Evolutionary conservation across 2,888 invertebrate species (phyloP).

Genomic region (Ptilodon capucinus): DNA sequence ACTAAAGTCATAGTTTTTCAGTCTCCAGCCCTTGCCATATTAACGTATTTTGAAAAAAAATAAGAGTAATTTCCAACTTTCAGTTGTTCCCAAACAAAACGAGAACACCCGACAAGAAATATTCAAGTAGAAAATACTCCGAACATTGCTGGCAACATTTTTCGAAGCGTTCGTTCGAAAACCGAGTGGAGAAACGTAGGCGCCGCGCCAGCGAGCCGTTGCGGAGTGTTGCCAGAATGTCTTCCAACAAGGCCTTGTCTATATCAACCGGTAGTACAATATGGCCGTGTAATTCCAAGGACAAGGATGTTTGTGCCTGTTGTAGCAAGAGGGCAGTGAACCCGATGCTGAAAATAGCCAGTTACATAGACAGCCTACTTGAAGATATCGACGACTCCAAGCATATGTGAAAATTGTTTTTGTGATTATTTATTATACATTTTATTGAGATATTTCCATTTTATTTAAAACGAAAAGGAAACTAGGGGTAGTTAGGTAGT

Average conservation of each 20-base stretch:
- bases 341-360: constrained; percentile 61
- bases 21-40: no score
- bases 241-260: constrained; percentile 11
- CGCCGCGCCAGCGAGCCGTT: constrained; percentile 43
- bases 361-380: constrained; percentile 57
- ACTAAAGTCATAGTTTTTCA: no score
- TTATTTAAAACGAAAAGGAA: constrained; percentile 2
- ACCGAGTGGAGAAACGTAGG: constrained; percentile 17
- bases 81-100: constrained; percentile 7
- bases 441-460: constrained; percentile 3
- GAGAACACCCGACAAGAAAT: constrained; percentile 12
- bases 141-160: constrained; percentile 37
- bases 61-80: not conserved
- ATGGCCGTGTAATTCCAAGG: constrained; percentile 34
- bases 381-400: constrained; percentile 48
- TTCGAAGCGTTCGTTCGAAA: constrained; percentile 27
- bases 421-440: constrained; percentile 16
- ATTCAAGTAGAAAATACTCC: constrained; percentile 32
- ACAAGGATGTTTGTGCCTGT: constrained; percentile 29
- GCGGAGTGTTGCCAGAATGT: constrained; percentile 30
- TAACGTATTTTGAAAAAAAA: no score
- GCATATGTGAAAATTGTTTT: constrained; percentile 25
- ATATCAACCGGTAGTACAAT: constrained; percentile 24
- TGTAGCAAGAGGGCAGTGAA: constrained; percentile 39
- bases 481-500: no score